phyloP scores from a whole-genome alignment of 2,113 vertebrate species.

The Odobenus rosmarus region DNA sequence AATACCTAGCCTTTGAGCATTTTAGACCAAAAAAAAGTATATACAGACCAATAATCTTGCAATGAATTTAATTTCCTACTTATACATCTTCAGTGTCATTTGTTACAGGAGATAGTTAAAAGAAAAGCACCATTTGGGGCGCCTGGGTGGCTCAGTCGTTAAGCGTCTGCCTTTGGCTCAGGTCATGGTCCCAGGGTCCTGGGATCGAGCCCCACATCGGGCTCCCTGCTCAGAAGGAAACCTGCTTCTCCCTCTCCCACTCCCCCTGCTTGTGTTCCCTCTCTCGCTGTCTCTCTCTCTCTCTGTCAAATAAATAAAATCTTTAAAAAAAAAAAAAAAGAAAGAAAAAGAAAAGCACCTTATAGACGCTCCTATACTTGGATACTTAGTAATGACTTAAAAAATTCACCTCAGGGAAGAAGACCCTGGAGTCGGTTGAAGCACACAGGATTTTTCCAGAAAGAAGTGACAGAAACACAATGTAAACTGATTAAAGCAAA shows the following conservation, averaged over 20 bases:
- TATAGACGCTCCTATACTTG: background rate
- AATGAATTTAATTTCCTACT: constrained; percentile 18
- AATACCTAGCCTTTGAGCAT: background rate
- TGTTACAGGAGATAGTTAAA: background rate
- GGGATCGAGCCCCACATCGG: no score
- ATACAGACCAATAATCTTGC: background rate
- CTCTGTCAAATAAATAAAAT: no score
- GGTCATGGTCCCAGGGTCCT: no score
- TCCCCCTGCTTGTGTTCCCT: no score
- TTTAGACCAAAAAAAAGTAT: background rate
- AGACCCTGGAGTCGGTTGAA: background rate
- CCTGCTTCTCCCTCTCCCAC: no score
- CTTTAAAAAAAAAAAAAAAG: no score
- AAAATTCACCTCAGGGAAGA: background rate
- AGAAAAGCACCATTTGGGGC: background rate
- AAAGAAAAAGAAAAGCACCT: background rate
- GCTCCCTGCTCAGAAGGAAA: no score
- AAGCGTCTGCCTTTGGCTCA: no score
- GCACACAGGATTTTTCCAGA: background rate
- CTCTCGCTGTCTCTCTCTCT: no score
- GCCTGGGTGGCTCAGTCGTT: no score
- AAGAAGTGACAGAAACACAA: background rate
- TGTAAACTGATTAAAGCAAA: background rate
- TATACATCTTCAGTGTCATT: background rate
- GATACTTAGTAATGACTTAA: background rate